These are phyloP conservation scores for Apteryx owenii DNA, from an alignment of 2,113 vertebrate species.

Conservation along the genomic window DNA sequence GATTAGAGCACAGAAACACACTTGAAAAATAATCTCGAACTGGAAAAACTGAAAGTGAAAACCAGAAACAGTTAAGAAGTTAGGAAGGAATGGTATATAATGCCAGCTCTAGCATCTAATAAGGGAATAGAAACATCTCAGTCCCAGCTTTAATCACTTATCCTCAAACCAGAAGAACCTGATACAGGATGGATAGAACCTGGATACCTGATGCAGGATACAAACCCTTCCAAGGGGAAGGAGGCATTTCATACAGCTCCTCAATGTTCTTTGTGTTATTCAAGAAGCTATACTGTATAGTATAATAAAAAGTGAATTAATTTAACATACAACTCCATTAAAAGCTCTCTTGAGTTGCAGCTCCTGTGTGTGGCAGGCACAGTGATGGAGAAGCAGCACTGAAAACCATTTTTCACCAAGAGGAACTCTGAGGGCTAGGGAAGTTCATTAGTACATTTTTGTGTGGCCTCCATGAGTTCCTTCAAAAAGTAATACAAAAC, in stretches of 20 bases:
- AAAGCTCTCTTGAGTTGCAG: neutral
- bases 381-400: neutral
- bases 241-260: neutral
- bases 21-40: neutral
- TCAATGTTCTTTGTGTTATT: neutral
- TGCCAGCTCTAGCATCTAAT: neutral
- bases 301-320: neutral
- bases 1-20: neutral
- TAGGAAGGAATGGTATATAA: neutral
- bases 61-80: accelerated
- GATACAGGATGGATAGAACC: neutral
- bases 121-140: accelerated
- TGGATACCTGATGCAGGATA: neutral
- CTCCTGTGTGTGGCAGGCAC: neutral
- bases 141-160: neutral
- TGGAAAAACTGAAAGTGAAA: neutral
- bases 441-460: neutral
- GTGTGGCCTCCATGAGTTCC: neutral
- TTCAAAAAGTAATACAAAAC: neutral
- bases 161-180: neutral
- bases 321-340: neutral
- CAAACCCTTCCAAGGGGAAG: neutral
- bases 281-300: neutral
- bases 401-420: neutral
- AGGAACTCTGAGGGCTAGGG: neutral